Evolutionary conservation across 2,888 invertebrate species (phyloP), one percentile per base, ranked within the genome.

Genomic region (Stictocephala bisonia): DNA sequence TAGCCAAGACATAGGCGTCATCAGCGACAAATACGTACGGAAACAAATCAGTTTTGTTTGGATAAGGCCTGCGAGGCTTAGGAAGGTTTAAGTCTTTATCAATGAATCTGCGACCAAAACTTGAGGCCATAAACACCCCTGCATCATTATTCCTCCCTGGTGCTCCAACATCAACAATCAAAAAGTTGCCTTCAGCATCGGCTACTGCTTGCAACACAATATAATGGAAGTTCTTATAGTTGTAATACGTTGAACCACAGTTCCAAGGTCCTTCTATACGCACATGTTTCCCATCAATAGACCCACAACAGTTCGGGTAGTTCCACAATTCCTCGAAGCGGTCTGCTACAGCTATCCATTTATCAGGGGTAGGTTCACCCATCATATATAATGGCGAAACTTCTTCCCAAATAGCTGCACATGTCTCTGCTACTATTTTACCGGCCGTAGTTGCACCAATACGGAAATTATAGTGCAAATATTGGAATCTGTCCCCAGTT

Each of bases 341-440:
- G 22, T 67, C 53, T n/a, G 72, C 50, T 50, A 66, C 53, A 3
- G 56, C 13, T 69, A 24, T 27, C 73, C 60, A 70, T 22, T 73
- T 67, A 40, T 73, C 41, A 31, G 56, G 29, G 18, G 70, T 53
- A 2, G 70, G 70, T n/a, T 48, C 50, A 58, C 68, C 60, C 73
- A 74, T 74, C 53, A 71, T 48, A 40, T 71, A 74, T 35, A 74
- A 60, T 27, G 70, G 66, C 20, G 51, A 64, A 31, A 74, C 27
- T 31, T 40, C 44, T 24, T 70, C 40, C 74, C 70, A 74, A 22
- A 71, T n/a, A 31, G 13, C 20, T 15, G 20, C 53, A 56, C 56
- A 56, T 20, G 70, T 56, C 22, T 70, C 70, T 1, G 35, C 51
- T 13, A 74, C 48, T 72, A 74, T 74, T 68, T 71, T 58, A 40